These are phyloP conservation scores for Sebastes kiyomatsui DNA, from an alignment of 2,797 vertebrate genomes.

Conservation along the genomic window DNA sequence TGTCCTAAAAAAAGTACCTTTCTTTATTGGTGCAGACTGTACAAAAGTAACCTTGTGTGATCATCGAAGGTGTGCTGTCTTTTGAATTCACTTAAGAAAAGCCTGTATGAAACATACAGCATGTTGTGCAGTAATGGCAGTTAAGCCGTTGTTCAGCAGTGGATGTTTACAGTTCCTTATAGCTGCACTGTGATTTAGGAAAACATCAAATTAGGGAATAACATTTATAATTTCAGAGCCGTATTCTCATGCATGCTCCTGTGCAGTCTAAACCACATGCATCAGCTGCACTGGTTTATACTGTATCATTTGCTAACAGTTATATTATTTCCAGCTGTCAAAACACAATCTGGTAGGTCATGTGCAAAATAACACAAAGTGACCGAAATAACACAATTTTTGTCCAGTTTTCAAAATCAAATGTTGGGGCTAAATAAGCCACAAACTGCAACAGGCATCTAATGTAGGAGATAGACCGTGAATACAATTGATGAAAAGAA, in stretches of 20 bases:
- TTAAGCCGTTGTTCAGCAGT: background rate
- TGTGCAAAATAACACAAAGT: background rate
- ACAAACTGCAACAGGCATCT: background rate
- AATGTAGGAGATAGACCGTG: background rate
- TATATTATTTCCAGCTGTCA: conserved; percentile 19
- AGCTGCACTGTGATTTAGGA: background rate
- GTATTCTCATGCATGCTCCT: background rate
- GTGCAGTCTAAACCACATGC: background rate
- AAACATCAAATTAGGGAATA: conserved; percentile 8
- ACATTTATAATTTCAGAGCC: background rate
- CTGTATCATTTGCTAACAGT: conserved; percentile 11
- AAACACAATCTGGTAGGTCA: conserved; percentile 3
- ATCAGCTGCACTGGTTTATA: background rate
- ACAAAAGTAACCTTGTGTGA: background rate
- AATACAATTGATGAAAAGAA: background rate
- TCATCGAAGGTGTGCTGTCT: background rate
- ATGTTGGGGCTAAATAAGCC: background rate
- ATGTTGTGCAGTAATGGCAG: background rate
- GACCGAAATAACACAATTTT: background rate
- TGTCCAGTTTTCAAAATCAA: background rate
- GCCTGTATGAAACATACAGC: background rate
- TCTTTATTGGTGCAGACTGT: background rate
- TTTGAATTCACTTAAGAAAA: background rate
- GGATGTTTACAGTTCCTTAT: background rate
- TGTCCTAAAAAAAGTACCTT: background rate